phyloP scores from a whole-genome alignment of 2,113 vertebrate species.

The Myotis yumanensis region DNA sequence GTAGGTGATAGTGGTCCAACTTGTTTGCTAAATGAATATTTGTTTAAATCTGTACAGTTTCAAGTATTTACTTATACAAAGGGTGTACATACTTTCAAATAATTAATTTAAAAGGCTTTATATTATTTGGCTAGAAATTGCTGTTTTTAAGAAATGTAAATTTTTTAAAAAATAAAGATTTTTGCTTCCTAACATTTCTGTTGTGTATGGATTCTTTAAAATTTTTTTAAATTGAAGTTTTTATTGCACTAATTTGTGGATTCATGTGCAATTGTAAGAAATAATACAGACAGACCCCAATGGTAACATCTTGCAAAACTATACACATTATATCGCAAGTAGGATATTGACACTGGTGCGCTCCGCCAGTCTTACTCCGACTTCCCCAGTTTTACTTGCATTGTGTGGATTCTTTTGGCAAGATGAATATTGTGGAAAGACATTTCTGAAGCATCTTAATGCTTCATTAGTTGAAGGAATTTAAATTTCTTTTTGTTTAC shows the following conservation, averaged over 20 bases:
- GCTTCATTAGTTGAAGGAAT: conserved; percentile 38
- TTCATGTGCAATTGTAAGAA: not conserved
- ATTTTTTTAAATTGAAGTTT: not conserved
- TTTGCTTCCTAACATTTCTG: conserved; percentile 82
- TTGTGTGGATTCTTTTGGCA: conserved; percentile 66
- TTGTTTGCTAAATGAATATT: conserved; percentile 80
- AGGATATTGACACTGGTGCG: rapidly evolving
- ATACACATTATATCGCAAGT: not conserved
- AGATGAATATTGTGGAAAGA: conserved; percentile 62
- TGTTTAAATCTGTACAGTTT: conserved; percentile 88
- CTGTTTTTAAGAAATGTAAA: conserved; percentile 85
- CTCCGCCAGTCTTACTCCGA: not conserved
- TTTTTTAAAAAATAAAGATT: conserved; percentile 83
- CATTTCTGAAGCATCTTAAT: conserved; percentile 55
- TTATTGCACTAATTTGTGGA: not conserved
- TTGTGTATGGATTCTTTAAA: conserved; percentile 60
- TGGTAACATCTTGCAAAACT: not conserved
- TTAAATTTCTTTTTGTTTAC: conserved; percentile 60
- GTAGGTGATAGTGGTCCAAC: conserved; percentile 65
- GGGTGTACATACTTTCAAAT: conserved; percentile 86
- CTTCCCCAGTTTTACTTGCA: conserved; percentile 47
- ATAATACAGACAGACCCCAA: not conserved
- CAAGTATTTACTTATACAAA: conserved; percentile 84
- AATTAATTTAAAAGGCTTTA: conserved; percentile 89
- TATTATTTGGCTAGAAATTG: conserved; percentile 86